Conservation (phyloP, 2,888 invertebrate species). For the Hydrotaea diabolus region DNA sequence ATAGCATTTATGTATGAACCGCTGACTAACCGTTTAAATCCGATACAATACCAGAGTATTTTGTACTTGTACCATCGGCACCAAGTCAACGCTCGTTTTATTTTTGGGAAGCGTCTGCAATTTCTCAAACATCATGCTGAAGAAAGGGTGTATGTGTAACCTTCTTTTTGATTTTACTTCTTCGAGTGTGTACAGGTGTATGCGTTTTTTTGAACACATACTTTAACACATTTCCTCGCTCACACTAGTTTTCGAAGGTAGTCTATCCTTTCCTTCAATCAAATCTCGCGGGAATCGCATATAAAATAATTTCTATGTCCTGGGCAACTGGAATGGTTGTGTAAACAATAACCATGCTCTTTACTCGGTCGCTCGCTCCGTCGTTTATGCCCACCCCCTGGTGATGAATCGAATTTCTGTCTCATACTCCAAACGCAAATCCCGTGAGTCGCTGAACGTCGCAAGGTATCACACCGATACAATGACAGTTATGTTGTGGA, state of each 20-base stretch:
- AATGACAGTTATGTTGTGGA: conserved; percentile 35
- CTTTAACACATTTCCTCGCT: not conserved
- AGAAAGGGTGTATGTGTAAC: not conserved
- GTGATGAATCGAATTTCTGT: conserved; percentile 64
- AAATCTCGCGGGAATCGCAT: conserved; percentile 44
- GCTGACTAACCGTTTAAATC: no score
- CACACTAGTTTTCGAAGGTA: not conserved
- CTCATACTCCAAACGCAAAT: conserved; percentile 41
- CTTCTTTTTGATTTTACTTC: not conserved
- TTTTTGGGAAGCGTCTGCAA: no score
- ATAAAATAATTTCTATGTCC: conserved; percentile 63
- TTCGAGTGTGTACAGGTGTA: not conserved
- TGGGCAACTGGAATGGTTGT: conserved; percentile 49
- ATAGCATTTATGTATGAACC: no score
- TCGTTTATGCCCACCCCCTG: conserved; percentile 18
- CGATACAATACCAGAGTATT: no score
- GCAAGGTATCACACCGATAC: conserved; percentile 48
- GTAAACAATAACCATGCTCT: conserved; percentile 52
- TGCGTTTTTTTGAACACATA: not conserved
- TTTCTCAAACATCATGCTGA: no score
- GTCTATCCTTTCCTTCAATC: conserved; percentile 38
- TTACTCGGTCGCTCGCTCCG: conserved; percentile 45
- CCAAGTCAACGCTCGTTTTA: no score
- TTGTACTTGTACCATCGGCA: no score
- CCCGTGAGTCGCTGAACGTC: conserved; percentile 50